Percentiles rank a stretch among this genome's conserved stretches.
Conservation (phyloP, 37 sponge, comb jelly and placozoan species). For the Beroe forskalii region DNA sequence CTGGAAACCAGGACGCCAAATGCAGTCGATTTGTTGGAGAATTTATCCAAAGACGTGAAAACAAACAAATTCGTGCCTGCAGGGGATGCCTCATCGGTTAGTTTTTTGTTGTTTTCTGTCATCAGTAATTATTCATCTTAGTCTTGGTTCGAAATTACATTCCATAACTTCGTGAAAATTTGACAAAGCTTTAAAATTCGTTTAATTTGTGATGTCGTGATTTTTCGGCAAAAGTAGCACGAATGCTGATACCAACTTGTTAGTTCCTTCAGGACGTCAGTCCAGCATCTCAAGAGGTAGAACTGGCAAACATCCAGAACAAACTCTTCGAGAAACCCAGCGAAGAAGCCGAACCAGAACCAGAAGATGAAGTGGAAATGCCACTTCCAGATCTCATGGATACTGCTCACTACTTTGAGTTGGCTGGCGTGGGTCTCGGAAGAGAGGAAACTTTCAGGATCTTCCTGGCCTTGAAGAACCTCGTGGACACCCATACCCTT, state of each 20-base stretch:
- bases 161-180: background rate
- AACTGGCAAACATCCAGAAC: constrained; percentile 78
- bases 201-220: background rate
- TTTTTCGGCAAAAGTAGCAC: background rate
- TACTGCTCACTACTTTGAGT: constrained; percentile 76
- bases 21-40: constrained; percentile 27
- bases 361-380: constrained; percentile 86
- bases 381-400: constrained; percentile 91
- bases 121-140: background rate
- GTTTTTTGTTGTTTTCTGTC: too few relatives aligned
- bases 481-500: constrained; percentile 75
- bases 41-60: constrained; percentile 19
- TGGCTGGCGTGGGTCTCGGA: constrained; percentile 87
- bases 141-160: background rate
- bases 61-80: constrained; percentile 22
- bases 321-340: constrained; percentile 72
- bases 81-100: constrained; percentile 29
- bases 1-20: constrained; percentile 47
- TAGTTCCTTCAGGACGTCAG: constrained; percentile 71
- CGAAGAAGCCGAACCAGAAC: constrained; percentile 74
- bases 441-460: constrained; percentile 81
- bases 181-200: too few relatives aligned
- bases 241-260: background rate
- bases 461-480: constrained; percentile 85
- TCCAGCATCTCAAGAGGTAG: constrained; percentile 71